Conservation (phyloP, 1,140 invertebrate genomes). For the Panulirus ornatus region DNA sequence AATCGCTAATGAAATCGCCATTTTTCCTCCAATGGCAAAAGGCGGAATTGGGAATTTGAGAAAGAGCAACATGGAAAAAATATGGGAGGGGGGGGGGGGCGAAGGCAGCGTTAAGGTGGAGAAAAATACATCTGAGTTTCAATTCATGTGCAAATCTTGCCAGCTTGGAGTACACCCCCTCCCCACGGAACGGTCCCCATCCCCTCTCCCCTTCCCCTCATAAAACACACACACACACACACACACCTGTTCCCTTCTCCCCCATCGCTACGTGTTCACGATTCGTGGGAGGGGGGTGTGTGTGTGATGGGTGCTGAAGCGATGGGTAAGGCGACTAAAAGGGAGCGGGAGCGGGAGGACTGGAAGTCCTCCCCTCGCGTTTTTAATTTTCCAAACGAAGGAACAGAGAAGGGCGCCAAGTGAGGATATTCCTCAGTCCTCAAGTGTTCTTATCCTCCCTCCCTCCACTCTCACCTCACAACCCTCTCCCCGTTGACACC, state of each 20-base stretch:
- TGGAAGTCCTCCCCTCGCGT: too few relatives aligned
- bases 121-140: slow-evolving; percentile 30
- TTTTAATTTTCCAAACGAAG: too few relatives aligned
- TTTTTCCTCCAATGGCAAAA: slow-evolving; percentile 29
- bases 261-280: not conserved
- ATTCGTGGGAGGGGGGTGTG: too few relatives aligned
- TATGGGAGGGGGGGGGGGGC: slow-evolving; percentile 8
- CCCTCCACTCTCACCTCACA: too few relatives aligned
- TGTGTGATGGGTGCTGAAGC: too few relatives aligned
- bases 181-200: not conserved
- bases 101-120: not conserved
- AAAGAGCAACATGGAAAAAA: not conserved
- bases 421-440: too few relatives aligned
- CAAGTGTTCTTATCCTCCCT: too few relatives aligned
- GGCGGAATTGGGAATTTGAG: not conserved
- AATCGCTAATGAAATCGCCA: slow-evolving; percentile 56
- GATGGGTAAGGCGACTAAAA: too few relatives aligned
- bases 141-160: slow-evolving; percentile 57
- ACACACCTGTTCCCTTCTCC: not conserved
- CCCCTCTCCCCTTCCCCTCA: slow-evolving; percentile 25
- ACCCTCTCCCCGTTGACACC: too few relatives aligned
- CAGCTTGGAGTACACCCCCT: not conserved
- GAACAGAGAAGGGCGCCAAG: too few relatives aligned
- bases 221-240: slow-evolving; percentile 10
- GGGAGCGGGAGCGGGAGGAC: too few relatives aligned